phyloP scores from a whole-genome alignment of 37 sponge, comb jelly and placozoan species.

The Diacarnus erythraeanus region DNA sequence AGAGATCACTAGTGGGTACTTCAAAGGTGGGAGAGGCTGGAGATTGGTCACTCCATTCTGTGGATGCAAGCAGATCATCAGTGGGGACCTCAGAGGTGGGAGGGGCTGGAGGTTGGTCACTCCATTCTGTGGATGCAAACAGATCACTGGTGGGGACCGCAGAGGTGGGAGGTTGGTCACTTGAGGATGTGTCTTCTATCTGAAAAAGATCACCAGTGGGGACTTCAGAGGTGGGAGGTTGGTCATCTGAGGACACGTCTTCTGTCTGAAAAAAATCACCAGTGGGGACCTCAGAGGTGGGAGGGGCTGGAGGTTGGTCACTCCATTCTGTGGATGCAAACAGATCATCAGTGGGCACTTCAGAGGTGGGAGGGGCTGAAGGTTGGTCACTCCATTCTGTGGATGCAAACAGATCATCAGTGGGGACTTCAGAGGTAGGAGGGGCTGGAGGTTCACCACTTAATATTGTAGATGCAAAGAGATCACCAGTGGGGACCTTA shows the following conservation, averaged over 20 bases:
- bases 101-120: background rate
- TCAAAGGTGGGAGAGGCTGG: background rate
- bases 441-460: too few relatives aligned
- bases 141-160: background rate
- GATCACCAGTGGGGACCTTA: background rate
- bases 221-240: background rate
- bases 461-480: too few relatives aligned
- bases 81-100: background rate
- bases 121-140: too few relatives aligned
- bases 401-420: background rate
- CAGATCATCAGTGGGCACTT: conserved; percentile 2
- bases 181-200: background rate
- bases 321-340: too few relatives aligned
- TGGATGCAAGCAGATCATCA: background rate
- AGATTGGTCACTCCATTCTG: background rate
- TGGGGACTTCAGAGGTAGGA: background rate
- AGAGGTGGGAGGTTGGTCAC: background rate
- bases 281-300: background rate
- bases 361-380: background rate
- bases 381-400: background rate
- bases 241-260: background rate
- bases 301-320: too few relatives aligned
- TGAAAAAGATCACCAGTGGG: conserved; percentile 1
- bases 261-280: background rate
- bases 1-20: background rate